Evolutionary conservation across 2,888 invertebrate species (phyloP), one percentile per base, ranked within the genome.

Genomic region (Stramonita haemastoma): DNA sequence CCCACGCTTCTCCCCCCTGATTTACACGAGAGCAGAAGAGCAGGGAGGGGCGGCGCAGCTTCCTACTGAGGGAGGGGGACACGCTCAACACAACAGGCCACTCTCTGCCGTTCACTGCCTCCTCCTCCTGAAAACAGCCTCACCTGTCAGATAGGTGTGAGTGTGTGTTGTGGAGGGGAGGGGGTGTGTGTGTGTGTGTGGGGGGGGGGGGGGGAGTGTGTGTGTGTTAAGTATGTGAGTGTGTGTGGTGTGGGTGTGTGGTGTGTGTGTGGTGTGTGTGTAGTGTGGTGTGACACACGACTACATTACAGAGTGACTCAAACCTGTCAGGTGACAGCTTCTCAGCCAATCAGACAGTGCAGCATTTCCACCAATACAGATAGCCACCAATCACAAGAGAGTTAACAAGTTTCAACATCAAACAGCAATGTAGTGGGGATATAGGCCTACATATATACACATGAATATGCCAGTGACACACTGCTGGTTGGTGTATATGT

Each of bases 21-120:
- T 60, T 86, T 57, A 86, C 66, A 34, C 29, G 57, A 11, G 66
- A 86, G 57, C 32, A 79, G 79, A 79, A 79, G 32, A 79, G 34
- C 34, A 46, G 46, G 46, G 34, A 79, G 17, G 32, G 79, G 13
- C 79, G 79, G 26, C 79, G 34, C 32, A 79, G 79, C 34, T 34
- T 79, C 34, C 79, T 79, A 32, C 79, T 34, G 34, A 15, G 79
- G 17, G 79, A 32, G 34, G 79, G 79, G 32, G 79, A 79, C 32
- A 5, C 34, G 22, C 15, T 79, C 79, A 79, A 34, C 32, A 34
- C 4, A n/a, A 46, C 79, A 32, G 32, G 79, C 26, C 17, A 79
- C 79, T 13, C 79, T 34, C 17, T 77, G 15, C 79, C 34, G n/a
- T 79, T 32, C 32, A 79, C 15, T 17, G 15, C 2, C 26, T 4